These are phyloP conservation scores for Crossocerus cetratus DNA, from an alignment of 2,888 invertebrate genomes.

Conservation along the genomic window DNA sequence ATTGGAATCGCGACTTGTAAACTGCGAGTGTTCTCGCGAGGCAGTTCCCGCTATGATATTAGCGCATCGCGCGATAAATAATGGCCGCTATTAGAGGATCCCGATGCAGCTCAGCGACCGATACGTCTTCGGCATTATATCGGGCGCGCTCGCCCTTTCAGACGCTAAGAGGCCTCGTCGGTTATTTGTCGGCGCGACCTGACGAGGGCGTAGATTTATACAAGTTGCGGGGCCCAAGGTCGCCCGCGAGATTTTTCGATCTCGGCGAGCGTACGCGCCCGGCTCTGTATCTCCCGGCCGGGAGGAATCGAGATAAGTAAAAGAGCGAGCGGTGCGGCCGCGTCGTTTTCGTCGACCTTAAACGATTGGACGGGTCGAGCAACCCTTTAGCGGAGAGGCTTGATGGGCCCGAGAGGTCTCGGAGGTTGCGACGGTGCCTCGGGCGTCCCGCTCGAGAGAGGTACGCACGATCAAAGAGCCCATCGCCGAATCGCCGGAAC, in stretches of 20 bases:
- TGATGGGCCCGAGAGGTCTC: conserved; percentile 48
- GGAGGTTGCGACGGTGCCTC: conserved; percentile 55
- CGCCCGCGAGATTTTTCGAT: conserved; percentile 43
- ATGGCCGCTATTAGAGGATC: conserved; percentile 61
- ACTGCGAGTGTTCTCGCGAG: conserved; percentile 29
- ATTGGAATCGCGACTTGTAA: conserved; percentile 33
- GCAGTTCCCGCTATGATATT: conserved; percentile 51
- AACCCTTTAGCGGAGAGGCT: conserved; percentile 32
- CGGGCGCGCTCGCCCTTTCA: conserved; percentile 39
- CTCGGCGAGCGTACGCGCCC: conserved; percentile 13
- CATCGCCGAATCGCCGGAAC: conserved; percentile 60
- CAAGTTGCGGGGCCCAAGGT: conserved; percentile 42
- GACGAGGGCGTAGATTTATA: conserved; percentile 20
- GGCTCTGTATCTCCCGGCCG: conserved; percentile 6
- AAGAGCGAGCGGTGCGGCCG: neutral
- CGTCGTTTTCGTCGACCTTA: conserved; percentile 11
- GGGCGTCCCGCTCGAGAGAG: conserved; percentile 38
- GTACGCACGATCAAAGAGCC: conserved; percentile 61
- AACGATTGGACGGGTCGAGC: conserved; percentile 31
- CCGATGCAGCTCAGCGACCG: conserved; percentile 61
- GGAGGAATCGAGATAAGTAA: conserved; percentile 19
- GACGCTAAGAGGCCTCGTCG: conserved; percentile 53
- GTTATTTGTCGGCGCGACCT: conserved; percentile 52
- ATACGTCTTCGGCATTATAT: conserved; percentile 55
- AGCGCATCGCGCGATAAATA: conserved; percentile 51